These are phyloP conservation scores for Tenebrosternarchus preto DNA, from an alignment of 2,113 vertebrate species.

Conservation along the genomic window DNA sequence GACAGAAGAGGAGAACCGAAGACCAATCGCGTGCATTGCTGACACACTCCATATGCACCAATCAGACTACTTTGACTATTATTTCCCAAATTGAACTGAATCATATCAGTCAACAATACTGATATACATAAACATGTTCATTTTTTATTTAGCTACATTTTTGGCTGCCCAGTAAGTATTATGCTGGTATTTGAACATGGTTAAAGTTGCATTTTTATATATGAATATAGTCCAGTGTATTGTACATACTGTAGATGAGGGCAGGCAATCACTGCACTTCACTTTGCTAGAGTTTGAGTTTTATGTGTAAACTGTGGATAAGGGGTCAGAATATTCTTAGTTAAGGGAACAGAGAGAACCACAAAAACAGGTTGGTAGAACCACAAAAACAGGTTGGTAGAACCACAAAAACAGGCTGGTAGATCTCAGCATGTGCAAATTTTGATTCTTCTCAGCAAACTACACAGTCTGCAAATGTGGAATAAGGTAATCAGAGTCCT, in stretches of 20 bases:
- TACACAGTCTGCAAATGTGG: background rate
- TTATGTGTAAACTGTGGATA: background rate
- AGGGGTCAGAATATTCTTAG: conserved; percentile 33
- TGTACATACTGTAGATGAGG: conserved; percentile 9
- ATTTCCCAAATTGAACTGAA: background rate
- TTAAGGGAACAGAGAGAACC: background rate
- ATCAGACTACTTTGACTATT: background rate
- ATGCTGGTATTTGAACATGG: too few relatives aligned
- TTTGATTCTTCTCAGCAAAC: background rate
- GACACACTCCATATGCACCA: background rate
- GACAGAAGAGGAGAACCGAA: conserved; percentile 90
- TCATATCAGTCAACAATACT: background rate
- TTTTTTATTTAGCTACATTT: conserved; percentile 7
- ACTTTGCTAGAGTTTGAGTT: background rate
- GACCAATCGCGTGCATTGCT: conserved; percentile 59
- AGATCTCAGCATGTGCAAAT: background rate
- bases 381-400: background rate
- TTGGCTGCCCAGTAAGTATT: background rate
- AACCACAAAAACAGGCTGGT: background rate
- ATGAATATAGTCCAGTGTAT: background rate
- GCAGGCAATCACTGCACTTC: background rate
- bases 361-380: background rate
- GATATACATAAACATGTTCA: background rate
- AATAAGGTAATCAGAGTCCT: background rate
- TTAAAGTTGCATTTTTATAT: background rate